Base-by-base conservation (phyloP, 2,888 invertebrate species). In the Pristionchus fissidentatus region DNA sequence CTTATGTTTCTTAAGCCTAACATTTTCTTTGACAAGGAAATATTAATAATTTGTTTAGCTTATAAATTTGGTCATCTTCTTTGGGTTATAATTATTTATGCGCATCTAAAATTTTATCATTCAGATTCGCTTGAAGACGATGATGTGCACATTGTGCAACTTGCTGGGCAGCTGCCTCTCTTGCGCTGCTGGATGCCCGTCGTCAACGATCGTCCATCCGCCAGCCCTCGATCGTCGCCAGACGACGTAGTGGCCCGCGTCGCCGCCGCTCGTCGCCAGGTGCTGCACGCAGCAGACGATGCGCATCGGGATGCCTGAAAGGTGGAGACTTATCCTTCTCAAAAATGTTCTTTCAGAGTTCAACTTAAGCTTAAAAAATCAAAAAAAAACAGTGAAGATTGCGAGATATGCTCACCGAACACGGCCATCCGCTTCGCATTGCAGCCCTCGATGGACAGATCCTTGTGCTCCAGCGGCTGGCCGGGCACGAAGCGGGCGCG, bases 191-290 rank as follows among this genome's bases (percentile, higher is more conserved):
- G n/a, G n/a, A n/a, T 8, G 57, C n/a, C 29, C 35, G 62, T 62
- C 62, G 32, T 29, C 32, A 10, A 62, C 19, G 29, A 62, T 32
- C 8, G 10, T 7, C 32, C 62, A 19, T 62, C 29, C 62, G 26
- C 35, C 62, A 29, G 32, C 26, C 26, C 8, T 5, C 4, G 35
- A 5, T 32, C 62, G 4, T 5, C 35, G 4, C 62, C 62, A 62
- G 3, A 62, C 62, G 62, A 62, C 62, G 62, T 62, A 62, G 32
- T 62, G 62, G 29, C 62, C 62, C 19, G 15, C n/a, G 62, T 13
- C 4, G 4, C 62, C 62, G 3, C 32, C 29, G 32, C 29, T 29
- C 62, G 29, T 29, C 5, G 62, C 29, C 5, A 62, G 8, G 35
- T 62, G 62, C 32, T 62, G 62, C 8, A 62, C 32, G 35, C 62